These are phyloP conservation scores for Steatocranus sp. DNA, from an alignment of 2,797 vertebrate species.

Conservation along the genomic window DNA sequence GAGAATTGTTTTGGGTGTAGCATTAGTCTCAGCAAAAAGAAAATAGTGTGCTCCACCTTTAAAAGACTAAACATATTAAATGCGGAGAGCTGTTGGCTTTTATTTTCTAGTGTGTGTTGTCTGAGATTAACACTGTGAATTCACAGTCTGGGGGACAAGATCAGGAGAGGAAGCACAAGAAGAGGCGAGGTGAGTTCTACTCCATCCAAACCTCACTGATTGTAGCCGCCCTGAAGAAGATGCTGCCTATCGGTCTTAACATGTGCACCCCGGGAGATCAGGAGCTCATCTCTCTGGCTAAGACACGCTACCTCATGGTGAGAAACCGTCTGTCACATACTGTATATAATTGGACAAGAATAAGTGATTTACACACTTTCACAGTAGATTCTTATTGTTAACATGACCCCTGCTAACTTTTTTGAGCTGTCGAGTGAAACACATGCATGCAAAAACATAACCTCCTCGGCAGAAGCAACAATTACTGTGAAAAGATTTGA, in stretches of 20 bases:
- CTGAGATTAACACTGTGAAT: constrained; percentile 13
- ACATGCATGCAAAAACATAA: neutral
- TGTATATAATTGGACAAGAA: neutral
- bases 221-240: constrained; percentile 96
- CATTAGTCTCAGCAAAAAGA: neutral
- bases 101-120: neutral
- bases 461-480: neutral
- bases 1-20: neutral
- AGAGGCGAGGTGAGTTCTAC: constrained; percentile 93
- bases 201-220: constrained; percentile 98
- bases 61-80: neutral
- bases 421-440: neutral
- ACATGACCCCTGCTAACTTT: neutral
- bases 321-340: constrained; percentile 38
- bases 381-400: neutral
- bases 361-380: neutral
- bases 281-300: constrained; percentile 94
- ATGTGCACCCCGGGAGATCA: constrained; percentile 99
- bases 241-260: constrained; percentile 98
- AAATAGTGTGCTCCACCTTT: neutral
- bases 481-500: neutral
- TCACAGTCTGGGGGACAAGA: constrained; percentile 94
- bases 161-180: constrained; percentile 95
- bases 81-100: neutral
- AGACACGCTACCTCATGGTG: constrained; percentile 89